Evolutionary conservation across 2,888 invertebrate species (phyloP).

Genomic region (Ferdinandea cuprea): DNA sequence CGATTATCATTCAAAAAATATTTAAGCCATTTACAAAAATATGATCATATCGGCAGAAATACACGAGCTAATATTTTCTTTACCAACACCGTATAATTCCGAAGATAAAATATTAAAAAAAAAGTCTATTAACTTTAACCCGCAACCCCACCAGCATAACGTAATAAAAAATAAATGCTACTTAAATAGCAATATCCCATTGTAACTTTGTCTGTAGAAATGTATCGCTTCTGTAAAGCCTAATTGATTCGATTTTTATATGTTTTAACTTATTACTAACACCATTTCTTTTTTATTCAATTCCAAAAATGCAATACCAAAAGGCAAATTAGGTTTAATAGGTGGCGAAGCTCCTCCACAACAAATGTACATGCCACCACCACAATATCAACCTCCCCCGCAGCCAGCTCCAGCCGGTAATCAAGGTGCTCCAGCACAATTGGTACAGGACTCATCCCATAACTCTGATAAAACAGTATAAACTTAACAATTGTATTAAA

Average conservation of each 20-base stretch:
- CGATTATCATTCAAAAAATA: too few species aligned
- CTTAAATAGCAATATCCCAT: constrained; percentile 34
- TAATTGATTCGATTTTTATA: neutral
- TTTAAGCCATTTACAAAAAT: too few species aligned
- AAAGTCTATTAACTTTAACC: neutral
- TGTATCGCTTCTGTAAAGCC: constrained; percentile 66
- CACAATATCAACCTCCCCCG: constrained; percentile 83
- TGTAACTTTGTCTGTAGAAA: constrained; percentile 58
- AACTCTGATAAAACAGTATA: constrained; percentile 73
- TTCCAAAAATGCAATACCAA: constrained; percentile 10
- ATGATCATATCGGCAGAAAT: neutral
- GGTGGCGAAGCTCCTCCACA: constrained; percentile 81
- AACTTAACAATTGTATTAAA: constrained; percentile 52
- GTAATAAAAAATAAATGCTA: constrained; percentile 31
- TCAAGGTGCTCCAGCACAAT: constrained; percentile 82
- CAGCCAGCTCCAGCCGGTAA: constrained; percentile 85
- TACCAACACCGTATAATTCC: constrained; percentile 13
- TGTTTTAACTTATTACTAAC: constrained; percentile 17
- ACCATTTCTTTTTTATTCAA: constrained; percentile 6
- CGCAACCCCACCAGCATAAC: constrained; percentile 17
- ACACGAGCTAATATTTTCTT: constrained; percentile 31
- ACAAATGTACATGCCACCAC: constrained; percentile 81
- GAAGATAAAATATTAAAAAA: constrained; percentile 1
- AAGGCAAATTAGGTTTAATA: constrained; percentile 82
- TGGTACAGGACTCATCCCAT: constrained; percentile 78